Percentiles rank a stretch among this genome's conserved stretches.
phyloP scores from a whole-genome alignment of 2,888 invertebrate species.

The Neoscelio sp. region DNA sequence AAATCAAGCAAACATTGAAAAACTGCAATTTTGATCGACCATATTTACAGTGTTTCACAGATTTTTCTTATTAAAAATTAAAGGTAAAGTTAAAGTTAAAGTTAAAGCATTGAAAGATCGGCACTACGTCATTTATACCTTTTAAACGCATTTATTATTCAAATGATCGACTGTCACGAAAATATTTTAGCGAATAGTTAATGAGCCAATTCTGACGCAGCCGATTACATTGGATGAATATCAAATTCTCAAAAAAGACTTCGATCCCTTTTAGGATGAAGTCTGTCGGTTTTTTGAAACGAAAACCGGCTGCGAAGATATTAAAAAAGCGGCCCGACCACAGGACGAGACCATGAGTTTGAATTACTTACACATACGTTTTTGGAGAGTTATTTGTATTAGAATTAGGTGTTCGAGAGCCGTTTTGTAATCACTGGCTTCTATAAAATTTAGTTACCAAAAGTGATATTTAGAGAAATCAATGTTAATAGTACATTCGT shows the following conservation, averaged over 20 bases:
- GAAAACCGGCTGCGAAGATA: constrained; percentile 60
- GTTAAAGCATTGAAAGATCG: no score
- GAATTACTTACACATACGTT: constrained; percentile 54
- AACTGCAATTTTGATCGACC: no score
- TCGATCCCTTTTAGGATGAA: constrained; percentile 63
- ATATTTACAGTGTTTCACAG: no score
- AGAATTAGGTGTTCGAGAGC: constrained; percentile 57
- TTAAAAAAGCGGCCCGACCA: constrained; percentile 53
- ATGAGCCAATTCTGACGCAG: constrained; percentile 63
- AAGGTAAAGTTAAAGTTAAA: no score
- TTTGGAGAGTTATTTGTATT: constrained; percentile 60
- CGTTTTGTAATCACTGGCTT: constrained; percentile 47
- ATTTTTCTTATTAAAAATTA: no score
- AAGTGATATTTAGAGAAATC: constrained; percentile 47
- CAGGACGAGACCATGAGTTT: constrained; percentile 67
- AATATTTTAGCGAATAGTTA: constrained; percentile 48
- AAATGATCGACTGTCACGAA: constrained; percentile 20
- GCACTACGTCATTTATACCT: constrained; percentile 18
- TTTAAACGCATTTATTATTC: neutral
- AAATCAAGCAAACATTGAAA: no score
- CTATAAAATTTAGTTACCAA: constrained; percentile 35
- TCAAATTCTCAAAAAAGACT: constrained; percentile 57
- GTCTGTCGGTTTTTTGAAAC: constrained; percentile 59
- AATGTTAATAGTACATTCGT: constrained; percentile 29
- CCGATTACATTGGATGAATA: constrained; percentile 8